phyloP scores from a whole-genome alignment of 2,113 vertebrate species.

The Zootoca vivipara region DNA sequence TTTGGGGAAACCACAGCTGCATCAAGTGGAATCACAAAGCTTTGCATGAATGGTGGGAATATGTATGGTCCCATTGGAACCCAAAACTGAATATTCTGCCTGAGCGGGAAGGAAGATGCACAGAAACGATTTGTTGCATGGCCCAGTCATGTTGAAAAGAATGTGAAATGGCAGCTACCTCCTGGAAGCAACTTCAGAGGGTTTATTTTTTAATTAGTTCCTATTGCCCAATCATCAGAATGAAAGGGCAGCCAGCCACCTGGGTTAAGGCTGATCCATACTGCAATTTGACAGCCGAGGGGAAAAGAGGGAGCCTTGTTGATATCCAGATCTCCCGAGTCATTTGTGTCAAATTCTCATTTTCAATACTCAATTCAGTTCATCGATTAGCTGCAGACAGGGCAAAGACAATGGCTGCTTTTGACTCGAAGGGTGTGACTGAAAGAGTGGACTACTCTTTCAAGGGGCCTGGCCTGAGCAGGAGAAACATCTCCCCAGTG shows the following conservation, averaged over 20 bases:
- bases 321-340: background rate
- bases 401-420: background rate
- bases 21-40: no score
- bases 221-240: background rate
- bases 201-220: background rate
- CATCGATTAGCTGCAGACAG: constrained; percentile 3
- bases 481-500: no score
- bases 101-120: background rate
- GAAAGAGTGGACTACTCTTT: background rate
- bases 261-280: background rate
- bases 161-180: background rate
- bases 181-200: background rate
- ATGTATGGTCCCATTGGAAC: no score
- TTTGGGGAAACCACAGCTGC: no score
- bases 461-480: no score
- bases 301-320: background rate
- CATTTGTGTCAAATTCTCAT: constrained; percentile 17
- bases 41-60: no score
- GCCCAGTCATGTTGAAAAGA: no score
- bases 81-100: background rate
- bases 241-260: background rate
- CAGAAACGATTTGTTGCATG: background rate
- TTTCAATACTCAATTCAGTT: background rate
- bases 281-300: background rate
- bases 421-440: background rate